Evolutionary conservation across 2,797 vertebrate species (phyloP).

Genomic region (Halcyon leucocephala): DNA sequence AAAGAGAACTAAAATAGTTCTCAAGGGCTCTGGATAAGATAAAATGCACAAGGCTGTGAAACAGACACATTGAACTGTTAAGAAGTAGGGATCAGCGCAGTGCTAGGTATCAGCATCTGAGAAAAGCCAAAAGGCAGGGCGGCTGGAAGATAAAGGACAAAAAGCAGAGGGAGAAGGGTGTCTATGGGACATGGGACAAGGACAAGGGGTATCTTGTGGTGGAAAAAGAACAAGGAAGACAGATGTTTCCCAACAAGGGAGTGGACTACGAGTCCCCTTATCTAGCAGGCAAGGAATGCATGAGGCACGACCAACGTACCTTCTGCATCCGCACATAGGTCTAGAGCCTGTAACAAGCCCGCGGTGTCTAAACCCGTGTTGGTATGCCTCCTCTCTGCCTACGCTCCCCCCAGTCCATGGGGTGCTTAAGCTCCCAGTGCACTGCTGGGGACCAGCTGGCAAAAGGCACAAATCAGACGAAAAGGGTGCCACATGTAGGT

Average conservation of each 20-base stretch:
- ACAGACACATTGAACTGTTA: background rate
- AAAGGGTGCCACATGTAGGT: background rate
- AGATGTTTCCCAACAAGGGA: background rate
- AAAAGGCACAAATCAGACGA: background rate
- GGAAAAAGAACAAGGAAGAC: background rate
- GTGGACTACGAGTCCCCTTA: rapidly evolving
- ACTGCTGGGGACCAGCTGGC: background rate
- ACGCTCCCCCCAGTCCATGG: rapidly evolving
- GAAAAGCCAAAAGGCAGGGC: background rate
- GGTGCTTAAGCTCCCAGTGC: background rate
- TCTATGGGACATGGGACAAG: background rate
- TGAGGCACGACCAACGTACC: rapidly evolving
- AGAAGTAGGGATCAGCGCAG: background rate
- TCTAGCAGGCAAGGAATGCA: rapidly evolving
- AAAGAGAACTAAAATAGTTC: background rate
- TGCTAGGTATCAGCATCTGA: rapidly evolving
- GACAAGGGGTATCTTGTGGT: background rate
- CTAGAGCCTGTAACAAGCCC: too few species aligned
- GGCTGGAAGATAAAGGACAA: background rate
- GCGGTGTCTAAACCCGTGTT: rapidly evolving
- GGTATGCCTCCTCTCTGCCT: background rate
- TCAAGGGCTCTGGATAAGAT: background rate
- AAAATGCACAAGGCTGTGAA: background rate
- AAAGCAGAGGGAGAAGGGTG: background rate
- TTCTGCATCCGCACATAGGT: rapidly evolving